Evolutionary conservation across 2,797 vertebrate species (phyloP).

Genomic region (Esox masquinongy): DNA sequence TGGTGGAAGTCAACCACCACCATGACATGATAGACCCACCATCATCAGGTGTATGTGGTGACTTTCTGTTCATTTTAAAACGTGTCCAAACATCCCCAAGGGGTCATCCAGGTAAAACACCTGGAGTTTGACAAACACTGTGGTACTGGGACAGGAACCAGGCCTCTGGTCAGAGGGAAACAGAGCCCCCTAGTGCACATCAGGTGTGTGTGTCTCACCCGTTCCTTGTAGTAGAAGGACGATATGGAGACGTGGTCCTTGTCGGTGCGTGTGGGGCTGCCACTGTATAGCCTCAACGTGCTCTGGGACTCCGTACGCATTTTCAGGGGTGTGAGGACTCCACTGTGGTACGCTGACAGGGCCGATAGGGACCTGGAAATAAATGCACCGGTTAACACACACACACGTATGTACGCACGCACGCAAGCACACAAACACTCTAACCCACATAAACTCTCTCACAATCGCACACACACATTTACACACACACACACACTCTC

Average conservation of each 20-base stretch:
- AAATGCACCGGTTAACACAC: not conserved
- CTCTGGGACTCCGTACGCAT: slow-evolving; percentile 92
- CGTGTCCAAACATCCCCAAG: too few relatives aligned
- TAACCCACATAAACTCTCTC: too few relatives aligned
- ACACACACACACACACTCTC: not conserved
- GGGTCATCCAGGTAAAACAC: too few relatives aligned
- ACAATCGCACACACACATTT: too few relatives aligned
- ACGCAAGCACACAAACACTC: too few relatives aligned
- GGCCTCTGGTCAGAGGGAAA: not conserved
- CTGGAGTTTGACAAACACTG: slow-evolving; percentile 15
- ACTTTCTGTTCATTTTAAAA: too few relatives aligned
- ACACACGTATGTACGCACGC: slow-evolving; percentile 4
- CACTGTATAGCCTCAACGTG: slow-evolving; percentile 88
- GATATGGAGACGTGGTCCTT: slow-evolving; percentile 98
- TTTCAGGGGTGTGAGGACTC: slow-evolving; percentile 95
- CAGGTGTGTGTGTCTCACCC: slow-evolving; percentile 75
- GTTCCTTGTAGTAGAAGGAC: slow-evolving; percentile 98
- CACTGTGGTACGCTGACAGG: slow-evolving; percentile 93
- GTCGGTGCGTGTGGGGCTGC: slow-evolving; percentile 92
- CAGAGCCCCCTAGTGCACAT: not conserved
- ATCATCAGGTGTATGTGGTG: too few relatives aligned
- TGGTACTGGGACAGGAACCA: too few relatives aligned
- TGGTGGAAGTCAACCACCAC: too few relatives aligned
- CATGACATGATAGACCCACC: too few relatives aligned
- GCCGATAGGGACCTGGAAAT: slow-evolving; percentile 88